Evolutionary conservation across 30 jellyfish, hydroid and myxozoan species (phyloP).

Genomic region (Aurelia aurita complex sp. Pacific): DNA sequence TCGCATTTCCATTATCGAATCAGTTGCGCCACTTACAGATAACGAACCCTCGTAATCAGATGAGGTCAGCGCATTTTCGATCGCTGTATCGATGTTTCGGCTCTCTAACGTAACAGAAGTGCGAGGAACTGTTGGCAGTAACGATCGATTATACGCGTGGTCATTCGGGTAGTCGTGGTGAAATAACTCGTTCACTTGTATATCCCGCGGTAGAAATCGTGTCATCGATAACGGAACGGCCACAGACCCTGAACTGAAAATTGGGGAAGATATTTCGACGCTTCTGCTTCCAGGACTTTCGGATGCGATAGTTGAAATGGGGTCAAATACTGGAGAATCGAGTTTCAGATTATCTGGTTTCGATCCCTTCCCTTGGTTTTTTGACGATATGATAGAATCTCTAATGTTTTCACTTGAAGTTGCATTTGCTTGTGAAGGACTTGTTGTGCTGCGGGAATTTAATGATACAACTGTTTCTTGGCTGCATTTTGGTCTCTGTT

Average conservation of each 20-base stretch:
- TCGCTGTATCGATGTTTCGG: conserved; percentile 46
- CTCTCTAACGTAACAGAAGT: conserved; percentile 27
- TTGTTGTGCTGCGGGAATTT: too few species aligned
- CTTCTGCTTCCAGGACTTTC: neutral
- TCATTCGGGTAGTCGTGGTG: conserved; percentile 40
- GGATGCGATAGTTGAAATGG: too few species aligned
- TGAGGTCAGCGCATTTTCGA: conserved; percentile 42
- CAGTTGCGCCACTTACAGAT: conserved; percentile 26
- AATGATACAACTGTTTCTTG: too few species aligned
- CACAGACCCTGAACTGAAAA: conserved; percentile 56
- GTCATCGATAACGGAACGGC: conserved; percentile 71
- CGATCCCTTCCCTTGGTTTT: too few species aligned
- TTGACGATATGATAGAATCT: too few species aligned
- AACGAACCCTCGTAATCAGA: conserved; percentile 43
- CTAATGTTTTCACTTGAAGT: too few species aligned
- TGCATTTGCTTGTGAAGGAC: too few species aligned
- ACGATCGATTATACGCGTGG: conserved; percentile 66
- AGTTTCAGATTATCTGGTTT: too few species aligned
- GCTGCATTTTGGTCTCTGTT: too few species aligned
- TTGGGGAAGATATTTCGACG: conserved; percentile 3
- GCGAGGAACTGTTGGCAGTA: conserved; percentile 48
- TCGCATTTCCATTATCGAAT: conserved; percentile 48
- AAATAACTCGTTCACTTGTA: conserved; percentile 40
- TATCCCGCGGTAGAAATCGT: conserved; percentile 56
- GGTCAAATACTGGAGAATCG: too few species aligned